Evolutionary conservation across 1,140 invertebrate species (phyloP), one percentile per base, ranked within the genome.

Genomic region (Epicauta chinensis): DNA sequence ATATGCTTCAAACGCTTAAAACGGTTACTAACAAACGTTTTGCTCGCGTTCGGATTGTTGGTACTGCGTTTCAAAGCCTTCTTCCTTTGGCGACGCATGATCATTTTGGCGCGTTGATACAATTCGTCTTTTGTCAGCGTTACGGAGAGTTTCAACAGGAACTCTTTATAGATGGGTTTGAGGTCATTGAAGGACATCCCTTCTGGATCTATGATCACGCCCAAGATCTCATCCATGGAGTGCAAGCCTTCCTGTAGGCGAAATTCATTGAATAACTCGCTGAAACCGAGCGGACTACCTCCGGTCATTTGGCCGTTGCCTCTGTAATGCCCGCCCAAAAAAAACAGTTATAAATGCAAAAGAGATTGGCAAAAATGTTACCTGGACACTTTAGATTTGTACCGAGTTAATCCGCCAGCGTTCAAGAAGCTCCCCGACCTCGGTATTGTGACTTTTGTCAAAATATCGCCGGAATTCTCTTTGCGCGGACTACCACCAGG

Each of bases 111-210:
- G 62, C 89, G 80, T 65, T 91, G 86, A 65, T 91, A 93, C 44
- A 93, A 75, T 71, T 93, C 90, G 61, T 93, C 91, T 71, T 92
- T 90, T 13, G 88, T 92, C 13, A 93, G 71, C 0, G 89, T 92
- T 0, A 91, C 80, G 0, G 89, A 87, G 43, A 93, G 72, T 73
- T 92, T 91, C 35, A 93, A 67, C 16, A 93, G 71, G 63, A 93
- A 89, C 72, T 93, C 89, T 70, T 91, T 90, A 66, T 93, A 91
- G 32, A 91, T 85, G 2, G 91, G 90, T 69, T 91, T 91, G 39
- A 93, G 72, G 59, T 92, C 89, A 72, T 92, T 93, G 71, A 91
- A 93, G 14, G 87, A 91, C 89, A 93, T 93, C 40, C 91, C 89
- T 66, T 91, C 86, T 1, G 87, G 81, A 72, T 91, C 87, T 53